Conservation (phyloP, 1,140 invertebrate genomes). For the Stratiolaelaps scimitus region DNA sequence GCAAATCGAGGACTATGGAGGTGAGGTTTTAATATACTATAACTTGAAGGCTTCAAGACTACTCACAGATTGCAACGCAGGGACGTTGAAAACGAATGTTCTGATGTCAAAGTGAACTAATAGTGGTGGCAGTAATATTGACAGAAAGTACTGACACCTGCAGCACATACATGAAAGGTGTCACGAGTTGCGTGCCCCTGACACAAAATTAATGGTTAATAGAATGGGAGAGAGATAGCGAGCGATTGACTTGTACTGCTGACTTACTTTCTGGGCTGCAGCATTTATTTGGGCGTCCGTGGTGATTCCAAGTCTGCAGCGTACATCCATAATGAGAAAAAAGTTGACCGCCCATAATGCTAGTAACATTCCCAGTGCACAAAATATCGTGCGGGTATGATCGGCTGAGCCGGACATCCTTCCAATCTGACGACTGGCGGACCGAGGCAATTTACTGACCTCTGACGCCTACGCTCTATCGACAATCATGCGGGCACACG, state of each 20-base stretch:
- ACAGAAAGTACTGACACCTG: too few relatives aligned
- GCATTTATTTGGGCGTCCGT: background rate
- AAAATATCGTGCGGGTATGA: background rate
- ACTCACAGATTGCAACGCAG: too few relatives aligned
- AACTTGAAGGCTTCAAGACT: too few relatives aligned
- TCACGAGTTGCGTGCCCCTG: too few relatives aligned
- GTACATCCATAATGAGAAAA: slow-evolving; percentile 1
- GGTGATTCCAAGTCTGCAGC: background rate
- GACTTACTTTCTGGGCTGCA: background rate
- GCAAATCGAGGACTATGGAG: too few relatives aligned
- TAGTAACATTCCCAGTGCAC: background rate
- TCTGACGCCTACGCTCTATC: too few relatives aligned
- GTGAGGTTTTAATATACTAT: too few relatives aligned
- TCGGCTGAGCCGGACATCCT: too few relatives aligned
- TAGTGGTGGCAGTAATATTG: background rate
- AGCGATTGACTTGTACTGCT: background rate
- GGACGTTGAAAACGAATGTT: background rate
- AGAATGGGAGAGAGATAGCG: background rate
- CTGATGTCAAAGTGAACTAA: background rate
- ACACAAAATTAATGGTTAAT: slow-evolving; percentile 16
- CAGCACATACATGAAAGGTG: too few relatives aligned
- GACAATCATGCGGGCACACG: too few relatives aligned
- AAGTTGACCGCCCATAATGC: background rate
- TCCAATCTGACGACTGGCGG: too few relatives aligned
- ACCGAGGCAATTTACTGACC: too few relatives aligned